Percentiles rank a stretch among this genome's conserved stretches.
These are phyloP conservation scores for Drosophila tristis DNA, from an alignment of 1,140 invertebrate species.

Conservation along the genomic window DNA sequence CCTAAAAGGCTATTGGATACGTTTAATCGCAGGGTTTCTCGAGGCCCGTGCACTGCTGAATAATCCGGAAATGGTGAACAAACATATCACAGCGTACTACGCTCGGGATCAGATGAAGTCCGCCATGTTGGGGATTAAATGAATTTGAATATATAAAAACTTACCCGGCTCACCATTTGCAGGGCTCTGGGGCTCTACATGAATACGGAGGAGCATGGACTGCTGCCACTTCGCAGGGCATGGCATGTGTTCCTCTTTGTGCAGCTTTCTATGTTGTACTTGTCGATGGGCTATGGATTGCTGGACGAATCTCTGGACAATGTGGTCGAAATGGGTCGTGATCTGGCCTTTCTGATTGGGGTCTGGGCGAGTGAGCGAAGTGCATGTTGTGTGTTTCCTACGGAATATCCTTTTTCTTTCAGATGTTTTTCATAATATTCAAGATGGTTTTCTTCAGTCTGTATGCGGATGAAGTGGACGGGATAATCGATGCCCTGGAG, in stretches of 20 bases:
- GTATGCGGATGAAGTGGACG: conserved; percentile 28
- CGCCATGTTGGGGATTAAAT: neutral
- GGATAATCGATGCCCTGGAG: conserved; percentile 30
- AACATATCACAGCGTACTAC: neutral
- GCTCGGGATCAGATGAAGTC: conserved; percentile 9
- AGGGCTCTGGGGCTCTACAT: conserved; percentile 35
- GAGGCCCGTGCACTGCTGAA: no score
- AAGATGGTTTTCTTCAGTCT: conserved; percentile 15
- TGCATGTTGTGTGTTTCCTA: neutral
- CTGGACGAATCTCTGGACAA: conserved; percentile 20
- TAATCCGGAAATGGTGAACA: neutral
- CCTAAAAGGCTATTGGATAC: no score
- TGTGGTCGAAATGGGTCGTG: conserved; percentile 39
- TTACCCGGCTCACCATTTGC: neutral
- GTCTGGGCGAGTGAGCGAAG: neutral
- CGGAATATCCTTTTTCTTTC: neutral
- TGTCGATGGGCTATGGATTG: neutral
- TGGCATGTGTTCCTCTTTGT: conserved; percentile 25
- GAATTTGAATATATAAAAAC: no score
- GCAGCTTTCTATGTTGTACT: neutral
- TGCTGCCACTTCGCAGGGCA: neutral
- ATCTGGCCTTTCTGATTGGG: conserved; percentile 30
- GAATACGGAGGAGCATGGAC: conserved; percentile 13
- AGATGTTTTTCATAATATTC: conserved; percentile 9
- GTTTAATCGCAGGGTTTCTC: no score